Evolutionary conservation across 2,797 vertebrate species (phyloP).

Genomic region (Discoglossus pictus): DNA sequence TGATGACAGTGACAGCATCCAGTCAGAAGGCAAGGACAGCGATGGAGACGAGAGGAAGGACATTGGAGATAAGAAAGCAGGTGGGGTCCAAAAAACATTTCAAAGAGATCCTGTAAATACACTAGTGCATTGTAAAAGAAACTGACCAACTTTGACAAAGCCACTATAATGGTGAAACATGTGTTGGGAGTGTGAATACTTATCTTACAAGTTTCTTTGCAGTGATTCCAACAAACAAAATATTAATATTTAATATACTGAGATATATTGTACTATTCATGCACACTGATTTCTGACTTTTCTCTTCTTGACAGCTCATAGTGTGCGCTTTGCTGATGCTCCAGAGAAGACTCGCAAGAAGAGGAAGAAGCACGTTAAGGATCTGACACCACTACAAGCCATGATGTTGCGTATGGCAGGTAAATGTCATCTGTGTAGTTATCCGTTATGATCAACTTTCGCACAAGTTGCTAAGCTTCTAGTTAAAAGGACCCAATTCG

Average conservation of each 20-base stretch:
- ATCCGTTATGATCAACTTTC: too few relatives aligned
- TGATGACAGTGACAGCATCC: constrained; percentile 81
- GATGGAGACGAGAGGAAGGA: constrained; percentile 75
- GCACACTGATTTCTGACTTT: neutral
- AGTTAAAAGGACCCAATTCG: too few relatives aligned
- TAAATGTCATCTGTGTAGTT: constrained; percentile 53
- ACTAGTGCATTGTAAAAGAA: too few relatives aligned
- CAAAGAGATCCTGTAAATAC: neutral
- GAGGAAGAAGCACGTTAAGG: constrained; percentile 89
- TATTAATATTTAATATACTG: too few relatives aligned
- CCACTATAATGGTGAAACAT: too few relatives aligned
- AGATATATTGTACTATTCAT: too few relatives aligned
- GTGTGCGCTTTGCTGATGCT: constrained; percentile 90
- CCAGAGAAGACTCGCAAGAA: constrained; percentile 76
- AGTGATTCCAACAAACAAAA: too few relatives aligned
- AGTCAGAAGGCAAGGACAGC: constrained; percentile 69
- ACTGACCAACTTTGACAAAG: too few relatives aligned
- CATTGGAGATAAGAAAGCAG: constrained; percentile 72
- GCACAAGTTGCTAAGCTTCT: too few relatives aligned
- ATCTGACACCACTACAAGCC: constrained; percentile 94
- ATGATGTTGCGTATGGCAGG: constrained; percentile 99
- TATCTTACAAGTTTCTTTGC: too few relatives aligned
- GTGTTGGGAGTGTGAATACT: too few relatives aligned
- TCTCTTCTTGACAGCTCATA: constrained; percentile 73
- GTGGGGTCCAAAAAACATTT: constrained; percentile 36